Conservation (phyloP, 30 jellyfish, hydroid and myxozoan species). For the Turritopsis rubra region DNA sequence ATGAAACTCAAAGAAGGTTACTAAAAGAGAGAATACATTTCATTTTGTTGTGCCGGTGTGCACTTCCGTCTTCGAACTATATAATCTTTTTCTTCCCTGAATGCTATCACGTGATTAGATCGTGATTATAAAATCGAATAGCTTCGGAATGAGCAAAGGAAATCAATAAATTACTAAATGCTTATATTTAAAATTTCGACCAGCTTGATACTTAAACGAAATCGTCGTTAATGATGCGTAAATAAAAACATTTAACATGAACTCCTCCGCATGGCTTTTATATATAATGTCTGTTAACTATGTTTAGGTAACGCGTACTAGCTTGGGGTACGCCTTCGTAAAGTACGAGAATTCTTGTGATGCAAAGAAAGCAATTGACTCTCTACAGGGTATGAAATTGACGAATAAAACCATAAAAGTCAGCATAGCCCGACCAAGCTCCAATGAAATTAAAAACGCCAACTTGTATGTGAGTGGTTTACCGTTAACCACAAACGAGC, state of each 20-base stretch:
- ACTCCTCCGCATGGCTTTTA: not conserved
- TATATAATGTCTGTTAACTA: not conserved
- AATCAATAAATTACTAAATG: not conserved
- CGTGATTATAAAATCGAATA: not conserved
- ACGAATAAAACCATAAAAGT: conserved; percentile 91
- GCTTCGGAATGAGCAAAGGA: not conserved
- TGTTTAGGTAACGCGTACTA: conserved; percentile 56
- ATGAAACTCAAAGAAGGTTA: not conserved
- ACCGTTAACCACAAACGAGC: conserved; percentile 80
- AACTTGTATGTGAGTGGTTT: conserved; percentile 95
- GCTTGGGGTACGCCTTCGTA: conserved; percentile 99
- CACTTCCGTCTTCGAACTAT: not conserved
- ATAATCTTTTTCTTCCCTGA: not conserved
- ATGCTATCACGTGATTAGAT: not conserved
- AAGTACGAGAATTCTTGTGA: conserved; percentile 67
- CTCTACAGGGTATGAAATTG: conserved; percentile 92
- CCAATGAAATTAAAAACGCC: conserved; percentile 97
- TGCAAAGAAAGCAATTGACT: conserved; percentile 93
- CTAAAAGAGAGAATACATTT: not conserved
- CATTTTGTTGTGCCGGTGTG: not conserved
- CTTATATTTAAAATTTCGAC: not conserved
- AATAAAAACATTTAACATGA: no score
- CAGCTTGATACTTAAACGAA: not conserved
- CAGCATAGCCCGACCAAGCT: conserved; percentile 97
- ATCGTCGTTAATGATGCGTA: not conserved